Conservation (phyloP, 2,888 invertebrate genomes). For the Kuschelorhynchus macadamiae region DNA sequence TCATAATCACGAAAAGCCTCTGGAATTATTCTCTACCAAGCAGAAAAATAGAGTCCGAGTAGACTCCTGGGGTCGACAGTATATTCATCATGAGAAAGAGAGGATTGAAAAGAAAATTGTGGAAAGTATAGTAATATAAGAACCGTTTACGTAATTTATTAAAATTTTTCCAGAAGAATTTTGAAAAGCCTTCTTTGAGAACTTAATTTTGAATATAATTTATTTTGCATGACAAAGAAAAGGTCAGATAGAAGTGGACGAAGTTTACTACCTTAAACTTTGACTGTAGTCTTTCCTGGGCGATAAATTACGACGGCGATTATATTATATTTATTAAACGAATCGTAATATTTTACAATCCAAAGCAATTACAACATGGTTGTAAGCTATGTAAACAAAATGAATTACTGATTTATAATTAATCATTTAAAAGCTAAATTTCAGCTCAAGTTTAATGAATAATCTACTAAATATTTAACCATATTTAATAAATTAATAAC, state of each 20-base stretch:
- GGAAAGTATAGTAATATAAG: conserved; percentile 46
- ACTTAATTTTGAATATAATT: conserved; percentile 46
- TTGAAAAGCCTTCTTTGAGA: conserved; percentile 31
- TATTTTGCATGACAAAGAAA: conserved; percentile 30
- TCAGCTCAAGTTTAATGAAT: no score
- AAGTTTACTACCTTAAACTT: conserved; percentile 5
- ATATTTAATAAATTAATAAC: no score
- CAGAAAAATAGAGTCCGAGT: conserved; percentile 48
- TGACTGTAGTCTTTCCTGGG: no score
- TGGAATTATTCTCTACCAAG: conserved; percentile 31
- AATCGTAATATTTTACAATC: no score
- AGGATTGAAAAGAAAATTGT: conserved; percentile 49
- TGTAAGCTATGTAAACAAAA: no score
- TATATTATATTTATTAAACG: no score
- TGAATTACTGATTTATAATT: no score
- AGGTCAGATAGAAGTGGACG: neutral
- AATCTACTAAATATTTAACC: no score
- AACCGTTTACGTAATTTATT: conserved; percentile 48
- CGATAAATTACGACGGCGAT: no score
- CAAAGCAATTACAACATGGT: no score
- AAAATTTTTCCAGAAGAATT: conserved; percentile 36
- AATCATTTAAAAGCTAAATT: no score
- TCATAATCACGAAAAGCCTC: conserved; percentile 60
- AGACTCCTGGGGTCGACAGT: conserved; percentile 48
- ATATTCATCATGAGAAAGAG: conserved; percentile 46